These are phyloP conservation scores for Parauchenoglanis punctatus DNA, from an alignment of 2,797 vertebrate species.

Conservation along the genomic window DNA sequence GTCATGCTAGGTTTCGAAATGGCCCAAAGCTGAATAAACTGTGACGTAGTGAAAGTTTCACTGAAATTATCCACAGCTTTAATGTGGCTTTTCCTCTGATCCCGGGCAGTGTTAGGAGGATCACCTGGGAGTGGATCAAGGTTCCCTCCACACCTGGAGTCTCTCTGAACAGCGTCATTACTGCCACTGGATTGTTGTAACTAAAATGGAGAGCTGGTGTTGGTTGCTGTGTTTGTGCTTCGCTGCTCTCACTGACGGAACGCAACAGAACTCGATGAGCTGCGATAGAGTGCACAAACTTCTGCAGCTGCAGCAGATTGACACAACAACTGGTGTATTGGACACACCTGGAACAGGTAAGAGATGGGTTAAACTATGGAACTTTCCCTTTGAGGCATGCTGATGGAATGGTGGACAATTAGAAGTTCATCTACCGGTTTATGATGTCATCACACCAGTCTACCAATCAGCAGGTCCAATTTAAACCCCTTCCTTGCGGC, in stretches of 20 bases:
- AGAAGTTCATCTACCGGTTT: background rate
- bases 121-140: conserved; percentile 1
- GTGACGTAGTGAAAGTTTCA: background rate
- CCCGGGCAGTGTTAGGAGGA: background rate
- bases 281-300: conserved; percentile 15
- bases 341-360: conserved; percentile 13
- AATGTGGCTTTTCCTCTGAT: conserved; percentile 23
- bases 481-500: background rate
- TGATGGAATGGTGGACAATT: background rate
- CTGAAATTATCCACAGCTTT: background rate
- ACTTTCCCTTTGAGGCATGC: background rate
- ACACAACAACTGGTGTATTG: background rate
- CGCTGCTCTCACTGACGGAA: background rate
- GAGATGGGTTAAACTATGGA: background rate
- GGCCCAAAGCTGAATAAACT: background rate
- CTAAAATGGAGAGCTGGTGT: background rate
- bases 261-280: background rate
- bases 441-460: background rate
- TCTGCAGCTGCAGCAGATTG: conserved; percentile 21
- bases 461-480: background rate
- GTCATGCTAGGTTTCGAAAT: no score
- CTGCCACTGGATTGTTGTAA: background rate
- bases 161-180: background rate
- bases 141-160: background rate
- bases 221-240: conserved; percentile 10